Evolutionary conservation across 2,888 invertebrate species (phyloP), one percentile per base, ranked within the genome.

Genomic region (Dilophus febrilis): DNA sequence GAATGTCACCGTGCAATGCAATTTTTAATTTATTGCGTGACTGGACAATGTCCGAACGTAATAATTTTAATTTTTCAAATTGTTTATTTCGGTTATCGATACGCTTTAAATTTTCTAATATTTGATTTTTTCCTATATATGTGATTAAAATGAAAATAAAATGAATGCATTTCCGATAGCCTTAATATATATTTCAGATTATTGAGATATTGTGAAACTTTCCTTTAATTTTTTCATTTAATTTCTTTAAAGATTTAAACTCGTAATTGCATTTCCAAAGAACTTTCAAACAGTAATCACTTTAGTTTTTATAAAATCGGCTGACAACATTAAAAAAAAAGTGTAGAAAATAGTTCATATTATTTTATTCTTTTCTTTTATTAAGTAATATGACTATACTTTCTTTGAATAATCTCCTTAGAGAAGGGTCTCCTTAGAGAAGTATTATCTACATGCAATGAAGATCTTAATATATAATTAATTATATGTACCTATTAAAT

Each of bases 41-140:
- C 48, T 56, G 53, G 10, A 50, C 53, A 3, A 59, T 58, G 39
- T 60, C 55, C 6, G 42, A 37, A 32, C 53, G 55, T 13, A 61
- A 32, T 1, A 10, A 4, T 22, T 31, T 18, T 5, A 46, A 35
- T 22, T 31, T 26, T 26, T 34, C 12, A 6, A 31, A 19, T 27
- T 42, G 33, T 14, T 38, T 40, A 10, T 34, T 41, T 5, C 28
- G 29, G 14, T 41, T 37, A 13, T 29, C 36, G 3, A 38, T 11
- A 4, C 30, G 35, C 17, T 41, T 31, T 14, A 39, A 30, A 17
- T 41, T 37, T 2, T 31, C 16, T 28, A 45, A 42, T 16, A 42
- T 33, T 11, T 29, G 28, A 31, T 42, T 16, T 32, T 46, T 46
- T 34, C 40, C 46, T 45, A n/a, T 12, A 40, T 38, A 16, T 10